A percentile compares a stretch with the other conserved stretches of the same genome.
phyloP scores from a whole-genome alignment of 1,140 invertebrate genomes.

The Carcinoscorpius rotundicauda region DNA sequence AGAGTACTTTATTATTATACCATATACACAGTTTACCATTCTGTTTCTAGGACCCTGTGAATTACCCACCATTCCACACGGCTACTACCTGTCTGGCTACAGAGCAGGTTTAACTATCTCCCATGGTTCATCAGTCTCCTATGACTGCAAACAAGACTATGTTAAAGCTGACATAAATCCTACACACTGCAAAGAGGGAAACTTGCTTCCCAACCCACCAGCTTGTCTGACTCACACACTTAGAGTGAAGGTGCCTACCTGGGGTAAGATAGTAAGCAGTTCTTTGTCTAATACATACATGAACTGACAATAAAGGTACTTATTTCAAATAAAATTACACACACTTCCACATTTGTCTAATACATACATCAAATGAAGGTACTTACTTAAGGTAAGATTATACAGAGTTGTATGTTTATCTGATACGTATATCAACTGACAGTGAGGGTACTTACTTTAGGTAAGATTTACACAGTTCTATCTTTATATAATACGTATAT shows the following conservation, averaged over 20 bases:
- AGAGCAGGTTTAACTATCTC: slow-evolving; percentile 59
- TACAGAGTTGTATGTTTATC: too few species aligned
- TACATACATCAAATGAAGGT: too few species aligned
- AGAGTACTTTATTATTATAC: slow-evolving; percentile 7
- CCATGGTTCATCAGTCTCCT: slow-evolving; percentile 48
- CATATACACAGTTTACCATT: slow-evolving; percentile 8
- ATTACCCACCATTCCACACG: slow-evolving; percentile 53
- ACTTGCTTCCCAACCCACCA: slow-evolving; percentile 44
- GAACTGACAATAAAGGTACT: too few species aligned
- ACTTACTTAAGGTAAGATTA: too few species aligned
- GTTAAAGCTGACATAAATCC: slow-evolving; percentile 36
- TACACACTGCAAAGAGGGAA: slow-evolving; percentile 53
- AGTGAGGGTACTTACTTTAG: too few species aligned
- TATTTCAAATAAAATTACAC: too few species aligned
- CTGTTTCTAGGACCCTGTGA: slow-evolving; percentile 50
- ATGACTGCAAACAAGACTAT: slow-evolving; percentile 42
- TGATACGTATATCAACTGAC: too few species aligned
- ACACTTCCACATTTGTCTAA: too few species aligned
- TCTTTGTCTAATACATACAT: too few species aligned
- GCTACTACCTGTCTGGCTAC: slow-evolving; percentile 61
- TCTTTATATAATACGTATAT: too few species aligned
- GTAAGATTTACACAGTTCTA: too few species aligned
- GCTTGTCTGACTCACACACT: slow-evolving; percentile 33
- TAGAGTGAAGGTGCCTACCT: slow-evolving; percentile 5
- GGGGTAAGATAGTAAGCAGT: too few species aligned